Conservation (phyloP, 2,113 vertebrate genomes). For the Mormyrus iriodes region DNA sequence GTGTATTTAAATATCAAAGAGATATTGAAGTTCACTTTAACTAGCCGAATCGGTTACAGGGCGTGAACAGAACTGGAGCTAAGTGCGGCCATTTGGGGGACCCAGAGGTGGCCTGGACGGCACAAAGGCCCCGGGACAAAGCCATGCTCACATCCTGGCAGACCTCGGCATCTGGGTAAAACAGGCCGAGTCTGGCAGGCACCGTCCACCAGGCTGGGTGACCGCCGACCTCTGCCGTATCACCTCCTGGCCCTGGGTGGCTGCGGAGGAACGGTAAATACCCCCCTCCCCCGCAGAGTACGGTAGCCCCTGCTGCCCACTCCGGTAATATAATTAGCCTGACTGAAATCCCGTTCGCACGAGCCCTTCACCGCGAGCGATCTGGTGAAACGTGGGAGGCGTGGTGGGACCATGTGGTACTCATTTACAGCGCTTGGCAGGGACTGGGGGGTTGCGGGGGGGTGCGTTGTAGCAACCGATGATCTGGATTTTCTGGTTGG, state of each 20-base stretch:
- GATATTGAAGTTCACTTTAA: not conserved
- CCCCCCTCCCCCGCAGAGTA: not conserved
- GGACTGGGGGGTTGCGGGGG: not conserved
- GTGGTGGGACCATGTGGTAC: conserved; percentile 30
- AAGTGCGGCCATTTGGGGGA: not conserved
- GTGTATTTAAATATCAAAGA: not conserved
- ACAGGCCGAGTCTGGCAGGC: too few relatives aligned
- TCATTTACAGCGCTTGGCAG: conserved; percentile 35
- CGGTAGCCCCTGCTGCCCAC: conserved; percentile 18
- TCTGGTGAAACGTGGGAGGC: conserved; percentile 28
- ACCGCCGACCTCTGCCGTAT: too few relatives aligned
- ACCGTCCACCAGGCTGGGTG: too few relatives aligned
- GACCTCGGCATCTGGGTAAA: too few relatives aligned
- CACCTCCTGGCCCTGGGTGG: too few relatives aligned
- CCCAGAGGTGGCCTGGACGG: not conserved
- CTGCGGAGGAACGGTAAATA: too few relatives aligned
- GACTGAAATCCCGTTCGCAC: conserved; percentile 23
- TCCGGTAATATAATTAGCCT: conserved; percentile 20
- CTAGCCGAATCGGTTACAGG: not conserved
- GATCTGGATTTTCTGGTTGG: conserved; percentile 38
- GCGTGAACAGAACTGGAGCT: too few relatives aligned
- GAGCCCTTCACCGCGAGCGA: conserved; percentile 10
- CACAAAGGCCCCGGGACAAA: too few relatives aligned
- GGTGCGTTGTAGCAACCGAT: conserved; percentile 27
- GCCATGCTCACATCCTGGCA: not conserved